Evolutionary conservation across 2,888 invertebrate species (phyloP).

Genomic region (Blera fallax): DNA sequence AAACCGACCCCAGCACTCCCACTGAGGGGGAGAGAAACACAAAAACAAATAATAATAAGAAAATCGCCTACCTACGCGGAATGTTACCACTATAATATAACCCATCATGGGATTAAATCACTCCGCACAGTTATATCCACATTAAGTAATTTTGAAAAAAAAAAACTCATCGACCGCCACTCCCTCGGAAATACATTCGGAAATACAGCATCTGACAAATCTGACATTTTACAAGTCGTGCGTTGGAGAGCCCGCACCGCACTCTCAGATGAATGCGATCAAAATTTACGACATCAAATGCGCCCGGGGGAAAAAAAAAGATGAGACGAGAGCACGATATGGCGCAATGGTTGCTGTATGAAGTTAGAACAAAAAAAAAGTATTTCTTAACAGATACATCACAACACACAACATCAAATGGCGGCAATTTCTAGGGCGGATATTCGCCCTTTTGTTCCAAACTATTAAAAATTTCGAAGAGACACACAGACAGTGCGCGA

Average conservation of each 20-base stretch:
- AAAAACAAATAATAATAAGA: neutral
- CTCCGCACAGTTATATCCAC: conserved; percentile 21
- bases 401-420: conserved; percentile 62
- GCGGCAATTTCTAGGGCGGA: conserved; percentile 67
- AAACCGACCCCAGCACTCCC: neutral
- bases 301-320: conserved; percentile 45
- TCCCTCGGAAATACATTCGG: neutral
- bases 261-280: conserved; percentile 34
- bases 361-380: conserved; percentile 39
- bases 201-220: conserved; percentile 35
- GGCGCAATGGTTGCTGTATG: conserved; percentile 33
- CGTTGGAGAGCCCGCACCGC: conserved; percentile 22
- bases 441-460: conserved; percentile 70
- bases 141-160: conserved; percentile 26
- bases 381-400: conserved; percentile 13
- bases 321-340: conserved; percentile 6
- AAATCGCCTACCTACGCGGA: neutral
- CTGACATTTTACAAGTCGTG: conserved; percentile 30
- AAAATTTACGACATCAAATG: conserved; percentile 70
- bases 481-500: conserved; percentile 26
- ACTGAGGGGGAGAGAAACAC: neutral
- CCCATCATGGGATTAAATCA: conserved; percentile 40
- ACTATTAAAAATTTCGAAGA: conserved; percentile 58
- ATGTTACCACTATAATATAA: neutral
- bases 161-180: neutral